These are phyloP conservation scores for Eurypyga helias DNA, from an alignment of 2,113 vertebrate species.

Conservation along the genomic window DNA sequence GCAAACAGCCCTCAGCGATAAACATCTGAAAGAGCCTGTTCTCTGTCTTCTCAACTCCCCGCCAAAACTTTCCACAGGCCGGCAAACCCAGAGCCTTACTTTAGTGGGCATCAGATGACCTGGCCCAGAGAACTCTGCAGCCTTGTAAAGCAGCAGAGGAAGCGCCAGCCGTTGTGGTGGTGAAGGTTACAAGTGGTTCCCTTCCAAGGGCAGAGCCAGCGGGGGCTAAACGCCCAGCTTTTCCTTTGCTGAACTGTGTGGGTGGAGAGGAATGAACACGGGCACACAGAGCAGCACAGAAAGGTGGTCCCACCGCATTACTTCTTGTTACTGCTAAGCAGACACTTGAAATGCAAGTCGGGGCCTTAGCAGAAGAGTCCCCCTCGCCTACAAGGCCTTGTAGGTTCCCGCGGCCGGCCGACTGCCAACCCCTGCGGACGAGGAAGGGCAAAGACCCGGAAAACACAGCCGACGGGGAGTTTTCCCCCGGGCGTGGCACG, in stretches of 20 bases:
- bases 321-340: not conserved
- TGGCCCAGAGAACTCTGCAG: not conserved
- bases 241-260: not conserved
- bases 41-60: not conserved
- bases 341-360: not conserved
- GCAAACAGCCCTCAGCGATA: not conserved
- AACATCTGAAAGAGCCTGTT: not conserved
- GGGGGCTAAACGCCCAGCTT: fast-evolving
- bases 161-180: not conserved
- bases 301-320: not conserved
- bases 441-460: not conserved
- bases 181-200: not conserved
- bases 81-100: not conserved
- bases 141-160: not conserved
- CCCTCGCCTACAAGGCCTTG: not conserved
- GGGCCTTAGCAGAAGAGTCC: fast-evolving
- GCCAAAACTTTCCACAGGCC: not conserved
- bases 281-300: fast-evolving
- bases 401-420: no score
- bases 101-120: not conserved
- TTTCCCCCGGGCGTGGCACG: fast-evolving
- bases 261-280: fast-evolving
- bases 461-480: fast-evolving
- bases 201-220: not conserved
- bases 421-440: not conserved